Evolutionary conservation across 2,113 vertebrate species (phyloP).

Genomic region (Acinonyx jubatus): DNA sequence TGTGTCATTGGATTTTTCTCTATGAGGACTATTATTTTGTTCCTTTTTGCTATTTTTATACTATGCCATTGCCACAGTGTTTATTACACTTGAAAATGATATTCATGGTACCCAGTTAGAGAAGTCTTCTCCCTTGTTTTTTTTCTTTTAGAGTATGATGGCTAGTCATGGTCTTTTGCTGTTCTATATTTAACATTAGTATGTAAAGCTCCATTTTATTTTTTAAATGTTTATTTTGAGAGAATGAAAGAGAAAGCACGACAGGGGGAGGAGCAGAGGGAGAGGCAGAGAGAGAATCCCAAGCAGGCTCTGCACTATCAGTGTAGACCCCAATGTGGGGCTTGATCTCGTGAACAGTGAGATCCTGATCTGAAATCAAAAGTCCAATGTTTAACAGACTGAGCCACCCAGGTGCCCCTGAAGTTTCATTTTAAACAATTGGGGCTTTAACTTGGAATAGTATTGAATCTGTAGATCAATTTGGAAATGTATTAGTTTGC

Average conservation of each 20-base stretch:
- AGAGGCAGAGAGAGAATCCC: neutral
- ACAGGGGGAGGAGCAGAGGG: neutral
- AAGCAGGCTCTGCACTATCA: too few species aligned
- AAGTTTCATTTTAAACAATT: neutral
- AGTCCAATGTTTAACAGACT: neutral
- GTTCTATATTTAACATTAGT: neutral
- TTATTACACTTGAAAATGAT: neutral
- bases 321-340: neutral
- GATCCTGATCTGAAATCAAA: neutral
- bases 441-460: neutral
- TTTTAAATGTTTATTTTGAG: neutral
- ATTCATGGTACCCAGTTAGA: neutral
- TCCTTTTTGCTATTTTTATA: neutral
- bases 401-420: neutral
- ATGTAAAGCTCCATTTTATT: neutral
- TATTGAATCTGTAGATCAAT: neutral
- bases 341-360: neutral
- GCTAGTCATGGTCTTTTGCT: neutral
- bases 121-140: neutral
- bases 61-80: neutral
- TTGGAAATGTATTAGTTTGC: neutral
- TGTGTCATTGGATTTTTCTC: neutral
- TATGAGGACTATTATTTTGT: neutral
- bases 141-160: neutral
- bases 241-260: neutral